phyloP scores from a whole-genome alignment of 2,797 vertebrate species.

The Brotogeris chrysoptera region DNA sequence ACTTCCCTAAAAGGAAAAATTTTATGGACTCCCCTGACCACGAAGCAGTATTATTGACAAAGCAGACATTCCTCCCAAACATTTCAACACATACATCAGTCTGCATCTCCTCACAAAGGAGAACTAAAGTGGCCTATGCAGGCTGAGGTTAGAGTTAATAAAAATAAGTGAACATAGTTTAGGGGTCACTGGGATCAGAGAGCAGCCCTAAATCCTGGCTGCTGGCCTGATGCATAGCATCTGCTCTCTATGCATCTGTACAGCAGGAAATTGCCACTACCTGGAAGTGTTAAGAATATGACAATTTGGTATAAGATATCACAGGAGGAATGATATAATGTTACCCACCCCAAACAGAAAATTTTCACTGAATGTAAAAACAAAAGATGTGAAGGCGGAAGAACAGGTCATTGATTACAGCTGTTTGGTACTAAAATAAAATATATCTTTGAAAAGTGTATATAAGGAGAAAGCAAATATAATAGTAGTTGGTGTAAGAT shows the following conservation, averaged over 20 bases:
- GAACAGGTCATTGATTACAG: background rate
- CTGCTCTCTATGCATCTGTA: background rate
- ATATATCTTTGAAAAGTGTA: background rate
- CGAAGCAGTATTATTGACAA: background rate
- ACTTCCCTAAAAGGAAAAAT: background rate
- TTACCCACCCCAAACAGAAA: background rate
- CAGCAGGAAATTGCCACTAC: background rate
- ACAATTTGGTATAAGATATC: background rate
- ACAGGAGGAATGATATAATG: background rate
- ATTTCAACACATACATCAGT: background rate
- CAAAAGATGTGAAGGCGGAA: background rate
- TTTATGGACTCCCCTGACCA: rapidly evolving
- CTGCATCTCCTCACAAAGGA: background rate
- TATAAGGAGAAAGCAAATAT: background rate
- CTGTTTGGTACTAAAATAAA: background rate
- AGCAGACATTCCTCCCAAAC: background rate
- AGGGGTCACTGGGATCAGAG: background rate
- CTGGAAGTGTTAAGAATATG: background rate
- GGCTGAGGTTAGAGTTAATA: background rate
- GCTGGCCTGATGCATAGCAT: background rate
- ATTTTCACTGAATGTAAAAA: background rate
- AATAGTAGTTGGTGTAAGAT: background rate
- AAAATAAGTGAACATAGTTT: background rate
- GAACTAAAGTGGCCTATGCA: background rate
- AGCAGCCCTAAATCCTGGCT: background rate